Evolutionary conservation across 2,888 invertebrate genomes (phyloP).

Genomic region (Apamea crenata): DNA sequence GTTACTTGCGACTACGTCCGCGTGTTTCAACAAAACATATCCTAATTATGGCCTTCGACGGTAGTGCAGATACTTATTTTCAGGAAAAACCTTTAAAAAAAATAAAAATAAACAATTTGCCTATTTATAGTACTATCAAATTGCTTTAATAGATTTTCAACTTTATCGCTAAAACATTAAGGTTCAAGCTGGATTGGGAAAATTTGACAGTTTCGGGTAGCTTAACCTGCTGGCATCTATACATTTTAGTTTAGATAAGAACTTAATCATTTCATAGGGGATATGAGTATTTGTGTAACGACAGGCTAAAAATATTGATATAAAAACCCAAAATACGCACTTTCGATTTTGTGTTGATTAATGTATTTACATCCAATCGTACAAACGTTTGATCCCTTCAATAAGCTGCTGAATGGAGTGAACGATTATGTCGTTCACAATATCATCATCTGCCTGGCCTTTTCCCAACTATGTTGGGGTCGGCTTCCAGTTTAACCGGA

Average conservation of each 20-base stretch:
- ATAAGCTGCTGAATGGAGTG: conserved; percentile 42
- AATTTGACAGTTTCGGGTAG: no score
- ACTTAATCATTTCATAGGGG: not conserved
- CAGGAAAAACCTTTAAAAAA: no score
- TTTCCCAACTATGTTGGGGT: no score
- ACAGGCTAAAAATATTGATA: not conserved
- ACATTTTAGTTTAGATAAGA: not conserved
- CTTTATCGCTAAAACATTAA: no score
- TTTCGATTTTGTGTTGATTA: not conserved
- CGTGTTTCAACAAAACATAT: not conserved
- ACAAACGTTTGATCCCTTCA: conserved; percentile 61
- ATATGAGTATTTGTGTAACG: not conserved
- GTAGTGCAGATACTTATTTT: not conserved
- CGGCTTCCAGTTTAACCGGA: no score
- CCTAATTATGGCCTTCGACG: not conserved
- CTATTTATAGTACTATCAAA: no score
- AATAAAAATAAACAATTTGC: no score
- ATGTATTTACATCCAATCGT: conserved; percentile 44
- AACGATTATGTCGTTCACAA: conserved; percentile 42
- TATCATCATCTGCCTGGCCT: no score
- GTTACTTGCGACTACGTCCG: not conserved
- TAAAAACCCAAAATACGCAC: not conserved
- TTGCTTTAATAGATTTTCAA: no score
- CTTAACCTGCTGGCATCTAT: not conserved
- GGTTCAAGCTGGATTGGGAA: no score